phyloP scores from a whole-genome alignment of 2,888 invertebrate genomes.

The Eristalis tenax region DNA sequence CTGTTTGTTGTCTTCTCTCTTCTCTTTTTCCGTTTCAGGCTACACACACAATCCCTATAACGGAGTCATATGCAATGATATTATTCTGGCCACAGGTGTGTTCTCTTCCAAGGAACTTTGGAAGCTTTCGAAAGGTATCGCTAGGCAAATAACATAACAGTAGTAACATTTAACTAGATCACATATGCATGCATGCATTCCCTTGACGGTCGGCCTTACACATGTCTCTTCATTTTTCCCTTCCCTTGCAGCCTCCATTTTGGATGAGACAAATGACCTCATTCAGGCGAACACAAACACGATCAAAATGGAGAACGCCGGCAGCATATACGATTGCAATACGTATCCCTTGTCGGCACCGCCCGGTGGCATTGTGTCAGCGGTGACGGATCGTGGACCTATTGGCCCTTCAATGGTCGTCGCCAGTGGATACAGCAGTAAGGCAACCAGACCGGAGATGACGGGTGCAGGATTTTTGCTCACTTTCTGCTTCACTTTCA shows the following conservation, averaged over 20 bases:
- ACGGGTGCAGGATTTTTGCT: neutral
- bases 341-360: constrained; percentile 86
- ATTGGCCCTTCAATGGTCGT: constrained; percentile 85
- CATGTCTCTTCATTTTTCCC: neutral
- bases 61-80: constrained; percentile 99
- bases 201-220: neutral
- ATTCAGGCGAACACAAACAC: constrained; percentile 84
- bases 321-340: constrained; percentile 88
- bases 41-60: constrained; percentile 98
- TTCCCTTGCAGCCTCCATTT: constrained; percentile 89
- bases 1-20: neutral
- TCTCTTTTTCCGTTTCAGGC: constrained; percentile 82
- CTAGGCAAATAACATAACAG: constrained; percentile 65
- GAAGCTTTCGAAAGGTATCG: constrained; percentile 96
- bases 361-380: constrained; percentile 78
- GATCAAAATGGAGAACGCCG: constrained; percentile 90
- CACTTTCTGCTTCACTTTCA: constrained; percentile 56
- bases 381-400: constrained; percentile 73
- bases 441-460: constrained; percentile 79
- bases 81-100: constrained; percentile 99
- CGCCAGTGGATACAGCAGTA: constrained; percentile 90
- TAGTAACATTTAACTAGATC: constrained; percentile 45
- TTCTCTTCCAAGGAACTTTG: constrained; percentile 99
- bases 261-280: constrained; percentile 90
- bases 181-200: constrained; percentile 43